phyloP scores from a whole-genome alignment of 2,888 invertebrate species.

The Chrysotoxum bicinctum region DNA sequence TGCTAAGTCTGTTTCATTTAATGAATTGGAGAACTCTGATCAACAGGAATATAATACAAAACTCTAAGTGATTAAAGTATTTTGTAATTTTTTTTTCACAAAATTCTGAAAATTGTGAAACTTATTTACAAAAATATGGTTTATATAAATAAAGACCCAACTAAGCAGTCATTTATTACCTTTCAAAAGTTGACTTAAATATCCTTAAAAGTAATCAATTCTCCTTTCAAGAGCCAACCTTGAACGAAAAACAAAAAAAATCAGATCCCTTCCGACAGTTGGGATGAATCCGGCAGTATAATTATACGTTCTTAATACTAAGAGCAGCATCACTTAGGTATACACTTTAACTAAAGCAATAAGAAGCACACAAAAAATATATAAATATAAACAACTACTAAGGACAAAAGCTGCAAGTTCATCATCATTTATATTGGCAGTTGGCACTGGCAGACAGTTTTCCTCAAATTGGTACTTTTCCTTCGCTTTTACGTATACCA shows the following conservation, averaged over 20 bases:
- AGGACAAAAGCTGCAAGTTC: conserved; percentile 59
- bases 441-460: conserved; percentile 53
- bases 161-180: conserved; percentile 38
- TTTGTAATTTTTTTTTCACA: too few relatives aligned
- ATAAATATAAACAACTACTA: conserved; percentile 37
- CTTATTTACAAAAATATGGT: neutral
- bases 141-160: neutral
- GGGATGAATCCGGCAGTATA: conserved; percentile 29
- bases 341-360: conserved; percentile 38
- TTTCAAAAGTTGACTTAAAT: conserved; percentile 37
- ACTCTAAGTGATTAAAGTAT: too few relatives aligned
- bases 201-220: conserved; percentile 41
- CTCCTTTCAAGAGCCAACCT: neutral
- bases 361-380: neutral
- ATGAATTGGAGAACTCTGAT: too few relatives aligned
- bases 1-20: too few relatives aligned
- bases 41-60: too few relatives aligned
- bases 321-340: conserved; percentile 37
- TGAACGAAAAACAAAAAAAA: neutral
- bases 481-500: neutral
- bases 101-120: too few relatives aligned
- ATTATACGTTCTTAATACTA: conserved; percentile 35
- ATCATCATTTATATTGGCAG: conserved; percentile 65
- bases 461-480: conserved; percentile 50
- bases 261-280: neutral